Percentiles rank a stretch among this genome's conserved stretches.
phyloP scores from a whole-genome alignment of 1,140 invertebrate genomes.

The Cotesia typhae region DNA sequence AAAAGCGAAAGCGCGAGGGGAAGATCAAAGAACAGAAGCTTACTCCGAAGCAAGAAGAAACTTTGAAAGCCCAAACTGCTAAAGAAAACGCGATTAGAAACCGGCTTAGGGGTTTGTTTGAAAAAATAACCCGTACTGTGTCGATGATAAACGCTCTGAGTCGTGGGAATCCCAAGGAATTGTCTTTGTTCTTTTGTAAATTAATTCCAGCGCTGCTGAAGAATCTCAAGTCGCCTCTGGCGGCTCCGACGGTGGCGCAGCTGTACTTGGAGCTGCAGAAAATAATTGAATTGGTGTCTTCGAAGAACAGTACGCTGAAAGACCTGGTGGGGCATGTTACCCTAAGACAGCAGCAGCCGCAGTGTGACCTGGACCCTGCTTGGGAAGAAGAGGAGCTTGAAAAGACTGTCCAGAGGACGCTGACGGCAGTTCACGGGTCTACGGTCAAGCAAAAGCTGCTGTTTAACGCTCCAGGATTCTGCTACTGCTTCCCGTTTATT shows the following conservation, averaged over 20 bases:
- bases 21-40: conserved; percentile 80
- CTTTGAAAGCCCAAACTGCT: conserved; percentile 83
- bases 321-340: conserved; percentile 74
- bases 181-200: conserved; percentile 73
- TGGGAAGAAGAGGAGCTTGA: conserved; percentile 81
- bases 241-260: conserved; percentile 71
- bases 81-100: conserved; percentile 84
- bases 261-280: conserved; percentile 70
- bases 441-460: conserved; percentile 64
- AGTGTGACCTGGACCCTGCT: conserved; percentile 77
- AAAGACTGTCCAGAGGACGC: conserved; percentile 70
- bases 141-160: conserved; percentile 72
- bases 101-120: conserved; percentile 72
- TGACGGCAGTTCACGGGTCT: conserved; percentile 68
- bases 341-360: conserved; percentile 77
- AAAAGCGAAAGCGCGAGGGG: conserved; percentile 84
- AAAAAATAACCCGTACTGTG: conserved; percentile 70
- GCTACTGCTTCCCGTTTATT: conserved; percentile 84
- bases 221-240: conserved; percentile 75
- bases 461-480: conserved; percentile 79
- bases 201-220: conserved; percentile 72
- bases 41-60: conserved; percentile 93
- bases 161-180: conserved; percentile 69
- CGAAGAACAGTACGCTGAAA: conserved; percentile 64
- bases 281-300: conserved; percentile 62